These are phyloP conservation scores for Upupa epops DNA, from an alignment of 2,113 vertebrate species.

Conservation along the genomic window DNA sequence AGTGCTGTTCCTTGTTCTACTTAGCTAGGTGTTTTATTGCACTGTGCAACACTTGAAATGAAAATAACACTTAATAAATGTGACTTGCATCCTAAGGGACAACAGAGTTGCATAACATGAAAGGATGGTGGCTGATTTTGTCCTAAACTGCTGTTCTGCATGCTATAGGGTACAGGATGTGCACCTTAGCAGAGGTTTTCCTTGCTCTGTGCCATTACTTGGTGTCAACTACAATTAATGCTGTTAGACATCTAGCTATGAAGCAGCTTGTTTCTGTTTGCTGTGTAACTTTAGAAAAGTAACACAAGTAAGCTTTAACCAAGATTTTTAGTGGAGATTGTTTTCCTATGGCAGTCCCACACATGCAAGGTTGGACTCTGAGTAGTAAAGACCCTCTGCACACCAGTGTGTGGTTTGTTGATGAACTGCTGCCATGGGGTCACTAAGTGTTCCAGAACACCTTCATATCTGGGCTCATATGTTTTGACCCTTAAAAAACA, in stretches of 20 bases:
- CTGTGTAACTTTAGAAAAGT: not conserved
- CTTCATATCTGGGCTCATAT: not conserved
- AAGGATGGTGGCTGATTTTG: not conserved
- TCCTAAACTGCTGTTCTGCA: not conserved
- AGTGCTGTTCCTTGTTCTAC: not conserved
- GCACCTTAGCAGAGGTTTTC: not conserved
- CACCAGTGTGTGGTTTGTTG: fast-evolving
- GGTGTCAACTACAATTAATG: not conserved
- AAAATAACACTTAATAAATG: not conserved
- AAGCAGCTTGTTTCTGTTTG: not conserved
- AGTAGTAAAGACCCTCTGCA: fast-evolving
- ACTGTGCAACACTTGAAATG: not conserved
- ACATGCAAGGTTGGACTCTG: not conserved
- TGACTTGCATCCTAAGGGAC: not conserved
- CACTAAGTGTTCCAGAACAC: not conserved
- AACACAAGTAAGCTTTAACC: not conserved
- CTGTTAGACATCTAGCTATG: not conserved
- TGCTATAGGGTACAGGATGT: fast-evolving
- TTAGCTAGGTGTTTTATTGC: not conserved
- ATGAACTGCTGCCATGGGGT: not conserved
- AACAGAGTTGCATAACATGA: not conserved
- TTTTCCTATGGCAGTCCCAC: fast-evolving
- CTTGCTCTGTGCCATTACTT: not conserved
- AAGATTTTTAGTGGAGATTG: not conserved
- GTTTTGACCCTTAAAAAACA: not conserved